Percentiles rank a stretch among this genome's conserved stretches.
Conservation (phyloP, 1,140 invertebrate genomes). For the Araneus ventricosus region DNA sequence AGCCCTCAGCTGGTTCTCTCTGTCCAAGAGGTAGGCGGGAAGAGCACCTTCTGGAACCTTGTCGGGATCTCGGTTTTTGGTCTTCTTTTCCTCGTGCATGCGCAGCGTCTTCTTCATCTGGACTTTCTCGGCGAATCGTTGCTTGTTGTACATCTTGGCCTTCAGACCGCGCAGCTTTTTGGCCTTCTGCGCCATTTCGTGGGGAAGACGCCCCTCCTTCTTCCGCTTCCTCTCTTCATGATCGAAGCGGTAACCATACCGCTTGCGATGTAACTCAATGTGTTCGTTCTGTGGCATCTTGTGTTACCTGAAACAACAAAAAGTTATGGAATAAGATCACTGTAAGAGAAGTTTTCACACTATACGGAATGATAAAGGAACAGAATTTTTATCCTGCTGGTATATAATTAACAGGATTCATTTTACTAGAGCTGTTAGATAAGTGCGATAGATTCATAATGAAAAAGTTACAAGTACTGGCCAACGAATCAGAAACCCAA, state of each 20-base stretch:
- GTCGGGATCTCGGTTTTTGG: conserved; percentile 84
- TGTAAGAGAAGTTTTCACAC: too few relatives aligned
- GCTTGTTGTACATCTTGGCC: conserved; percentile 98
- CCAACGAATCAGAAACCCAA: too few relatives aligned
- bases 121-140: conserved; percentile 98
- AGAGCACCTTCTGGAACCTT: conserved; percentile 92
- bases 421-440: too few relatives aligned
- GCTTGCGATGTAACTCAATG: conserved; percentile 97
- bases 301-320: neutral
- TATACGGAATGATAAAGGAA: too few relatives aligned
- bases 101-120: conserved; percentile 99
- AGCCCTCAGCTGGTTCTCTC: conserved; percentile 95
- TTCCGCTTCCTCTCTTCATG: conserved; percentile 99
- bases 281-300: conserved; percentile 99
- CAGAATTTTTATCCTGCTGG: too few relatives aligned
- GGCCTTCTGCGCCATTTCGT: conserved; percentile 93
- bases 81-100: conserved; percentile 92
- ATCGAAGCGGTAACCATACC: conserved; percentile 96
- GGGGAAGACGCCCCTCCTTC: conserved; percentile 94
- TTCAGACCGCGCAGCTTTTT: conserved; percentile 96
- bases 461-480: too few relatives aligned
- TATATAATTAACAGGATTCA: too few relatives aligned
- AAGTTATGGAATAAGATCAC: too few relatives aligned
- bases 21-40: conserved; percentile 97
- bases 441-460: too few relatives aligned